A percentile compares a stretch with the other conserved stretches of the same genome.
Evolutionary conservation across 2,797 vertebrate species (phyloP).

Genomic region (Rhinogobio ventralis): DNA sequence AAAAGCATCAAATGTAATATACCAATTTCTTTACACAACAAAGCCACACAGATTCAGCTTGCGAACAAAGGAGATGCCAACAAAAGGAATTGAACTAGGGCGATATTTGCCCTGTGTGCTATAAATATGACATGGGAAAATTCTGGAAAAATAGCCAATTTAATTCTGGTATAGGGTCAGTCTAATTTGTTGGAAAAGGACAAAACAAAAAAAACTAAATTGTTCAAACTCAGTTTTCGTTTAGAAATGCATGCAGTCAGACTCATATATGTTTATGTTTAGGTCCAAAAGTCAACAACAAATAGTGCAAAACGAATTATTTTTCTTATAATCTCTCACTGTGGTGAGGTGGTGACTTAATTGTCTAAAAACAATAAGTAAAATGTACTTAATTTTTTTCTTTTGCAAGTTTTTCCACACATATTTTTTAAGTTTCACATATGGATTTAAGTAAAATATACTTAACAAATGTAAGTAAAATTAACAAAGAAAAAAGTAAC

Average conservation of each 20-base stretch:
- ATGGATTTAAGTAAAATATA: no score
- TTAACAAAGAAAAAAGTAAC: no score
- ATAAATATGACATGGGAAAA: constrained; percentile 12
- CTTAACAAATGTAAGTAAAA: no score
- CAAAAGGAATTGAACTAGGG: constrained; percentile 56
- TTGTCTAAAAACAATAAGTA: no score
- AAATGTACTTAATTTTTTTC: no score
- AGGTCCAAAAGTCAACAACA: no score
- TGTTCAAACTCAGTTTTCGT: not conserved
- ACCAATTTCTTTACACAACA: constrained; percentile 63
- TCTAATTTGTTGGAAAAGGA: not conserved
- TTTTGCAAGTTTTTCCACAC: no score
- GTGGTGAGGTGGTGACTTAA: no score
- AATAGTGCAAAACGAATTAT: no score
- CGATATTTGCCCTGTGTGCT: constrained; percentile 44
- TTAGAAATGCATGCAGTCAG: not conserved
- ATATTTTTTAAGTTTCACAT: no score
- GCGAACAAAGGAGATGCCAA: constrained; percentile 64
- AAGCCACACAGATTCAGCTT: constrained; percentile 59
- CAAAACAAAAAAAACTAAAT: constrained; percentile 13
- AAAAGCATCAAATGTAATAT: constrained; percentile 59
- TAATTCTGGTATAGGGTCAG: constrained; percentile 20
- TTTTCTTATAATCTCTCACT: no score
- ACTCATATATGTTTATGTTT: no score
- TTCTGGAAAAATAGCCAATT: constrained; percentile 33